Evolutionary conservation across 1,140 invertebrate species (phyloP).

Genomic region (Panagrolaimus sp.): DNA sequence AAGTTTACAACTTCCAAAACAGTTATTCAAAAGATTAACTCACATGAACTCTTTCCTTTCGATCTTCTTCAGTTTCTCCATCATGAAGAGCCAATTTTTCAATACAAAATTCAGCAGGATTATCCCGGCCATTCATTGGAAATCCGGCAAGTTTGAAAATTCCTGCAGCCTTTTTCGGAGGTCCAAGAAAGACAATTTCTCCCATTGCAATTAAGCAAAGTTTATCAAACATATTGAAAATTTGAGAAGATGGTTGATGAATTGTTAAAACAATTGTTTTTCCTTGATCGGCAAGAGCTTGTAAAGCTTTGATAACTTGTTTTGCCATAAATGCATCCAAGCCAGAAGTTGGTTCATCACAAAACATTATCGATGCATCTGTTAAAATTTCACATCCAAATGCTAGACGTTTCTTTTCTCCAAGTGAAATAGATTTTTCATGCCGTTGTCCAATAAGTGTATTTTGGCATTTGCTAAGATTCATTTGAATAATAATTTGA

Average conservation of each 20-base stretch:
- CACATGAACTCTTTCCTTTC: not conserved
- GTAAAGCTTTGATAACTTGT: conserved; percentile 67
- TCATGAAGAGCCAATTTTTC: not conserved
- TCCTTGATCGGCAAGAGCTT: conserved; percentile 69
- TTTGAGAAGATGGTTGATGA: conserved; percentile 88
- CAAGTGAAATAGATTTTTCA: conserved; percentile 85
- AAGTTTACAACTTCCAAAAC: too few species aligned
- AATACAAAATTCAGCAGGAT: not conserved
- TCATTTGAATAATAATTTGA: conserved; percentile 69
- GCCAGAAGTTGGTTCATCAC: conserved; percentile 90
- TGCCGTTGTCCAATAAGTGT: conserved; percentile 80
- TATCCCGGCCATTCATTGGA: not conserved
- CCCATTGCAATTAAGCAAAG: conserved; percentile 9
- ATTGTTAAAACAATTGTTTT: conserved; percentile 89
- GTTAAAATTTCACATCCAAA: conserved; percentile 85
- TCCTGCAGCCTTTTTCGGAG: not conserved
- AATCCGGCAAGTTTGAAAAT: not conserved
- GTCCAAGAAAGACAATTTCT: not conserved
- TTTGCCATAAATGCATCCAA: conserved; percentile 84
- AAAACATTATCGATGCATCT: conserved; percentile 87
- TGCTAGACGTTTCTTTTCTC: conserved; percentile 87
- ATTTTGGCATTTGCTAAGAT: conserved; percentile 62
- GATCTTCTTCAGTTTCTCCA: not conserved
- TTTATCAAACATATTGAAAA: conserved; percentile 85
- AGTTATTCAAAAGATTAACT: too few species aligned